Conservation (phyloP, 2,797 vertebrate genomes). For the Helostoma temminkii region DNA sequence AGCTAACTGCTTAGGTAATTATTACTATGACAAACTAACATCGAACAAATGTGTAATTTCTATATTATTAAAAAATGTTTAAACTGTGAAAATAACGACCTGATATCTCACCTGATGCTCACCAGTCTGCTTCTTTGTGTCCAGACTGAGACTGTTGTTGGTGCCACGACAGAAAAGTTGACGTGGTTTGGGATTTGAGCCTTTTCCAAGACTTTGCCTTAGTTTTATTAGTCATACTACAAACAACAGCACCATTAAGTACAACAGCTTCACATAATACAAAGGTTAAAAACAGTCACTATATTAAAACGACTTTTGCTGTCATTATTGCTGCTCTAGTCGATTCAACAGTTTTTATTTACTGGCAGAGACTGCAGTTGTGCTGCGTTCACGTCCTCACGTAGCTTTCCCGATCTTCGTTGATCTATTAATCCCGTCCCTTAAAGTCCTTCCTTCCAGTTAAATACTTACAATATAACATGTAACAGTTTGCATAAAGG, state of each 20-base stretch:
- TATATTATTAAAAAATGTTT: accelerated
- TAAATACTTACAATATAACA: too few relatives aligned
- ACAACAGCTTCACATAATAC: not conserved
- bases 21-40: too few relatives aligned
- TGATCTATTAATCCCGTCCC: too few relatives aligned
- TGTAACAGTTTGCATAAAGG: too few relatives aligned
- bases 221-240: slow-evolving; percentile 62
- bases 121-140: slow-evolving; percentile 22
- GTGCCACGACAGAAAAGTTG: slow-evolving; percentile 58
- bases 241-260: not conserved
- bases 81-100: slow-evolving; percentile 18
- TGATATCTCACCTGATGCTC: slow-evolving; percentile 11
- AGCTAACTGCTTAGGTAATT: slow-evolving; percentile 27
- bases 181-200: slow-evolving; percentile 54
- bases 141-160: slow-evolving; percentile 21
- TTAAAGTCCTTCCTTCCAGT: too few relatives aligned
- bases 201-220: slow-evolving; percentile 43
- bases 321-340: slow-evolving; percentile 4
- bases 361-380: slow-evolving; percentile 3
- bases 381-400: slow-evolving; percentile 44
- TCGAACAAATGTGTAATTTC: accelerated
- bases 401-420: not conserved
- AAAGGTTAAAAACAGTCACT: accelerated
- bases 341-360: slow-evolving; percentile 35
- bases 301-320: not conserved